Evolutionary conservation across 1,140 invertebrate genomes (phyloP).

Genomic region (Euura lappo): DNA sequence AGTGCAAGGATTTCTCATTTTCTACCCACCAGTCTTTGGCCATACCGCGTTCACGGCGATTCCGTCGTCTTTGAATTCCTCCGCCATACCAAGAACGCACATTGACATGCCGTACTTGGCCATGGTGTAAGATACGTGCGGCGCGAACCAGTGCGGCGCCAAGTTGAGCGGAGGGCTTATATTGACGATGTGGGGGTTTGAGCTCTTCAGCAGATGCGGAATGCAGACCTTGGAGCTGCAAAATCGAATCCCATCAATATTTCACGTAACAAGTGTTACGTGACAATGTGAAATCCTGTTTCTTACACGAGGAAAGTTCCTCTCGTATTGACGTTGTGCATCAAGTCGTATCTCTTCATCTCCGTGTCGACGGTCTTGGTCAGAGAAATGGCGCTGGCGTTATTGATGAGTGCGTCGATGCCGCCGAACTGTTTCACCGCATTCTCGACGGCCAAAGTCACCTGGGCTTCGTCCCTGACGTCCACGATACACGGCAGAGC

Average conservation of each 20-base stretch:
- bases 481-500: slow-evolving; percentile 94
- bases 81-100: slow-evolving; percentile 96
- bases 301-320: slow-evolving; percentile 92
- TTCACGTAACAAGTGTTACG: no score
- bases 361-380: slow-evolving; percentile 85
- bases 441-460: slow-evolving; percentile 83
- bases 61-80: slow-evolving; percentile 83
- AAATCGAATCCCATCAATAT: slow-evolving; percentile 27
- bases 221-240: slow-evolving; percentile 90
- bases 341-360: slow-evolving; percentile 96
- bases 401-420: slow-evolving; percentile 95
- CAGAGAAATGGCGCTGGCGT: slow-evolving; percentile 95
- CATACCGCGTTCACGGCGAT: slow-evolving; percentile 97
- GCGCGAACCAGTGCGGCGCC: slow-evolving; percentile 89
- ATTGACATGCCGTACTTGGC: slow-evolving; percentile 99
- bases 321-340: slow-evolving; percentile 90
- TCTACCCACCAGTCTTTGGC: slow-evolving; percentile 85
- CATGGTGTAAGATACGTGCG: slow-evolving; percentile 97
- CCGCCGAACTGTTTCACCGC: slow-evolving; percentile 93
- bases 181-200: slow-evolving; percentile 96
- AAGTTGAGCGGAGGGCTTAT: slow-evolving; percentile 94
- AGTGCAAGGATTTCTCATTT: neutral
- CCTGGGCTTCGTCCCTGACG: slow-evolving; percentile 85
- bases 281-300: neutral
- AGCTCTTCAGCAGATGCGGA: slow-evolving; percentile 86